Evolutionary conservation across 2,797 vertebrate genomes (phyloP), one percentile per base, ranked within the genome.

Genomic region (Vultur gryphus): DNA sequence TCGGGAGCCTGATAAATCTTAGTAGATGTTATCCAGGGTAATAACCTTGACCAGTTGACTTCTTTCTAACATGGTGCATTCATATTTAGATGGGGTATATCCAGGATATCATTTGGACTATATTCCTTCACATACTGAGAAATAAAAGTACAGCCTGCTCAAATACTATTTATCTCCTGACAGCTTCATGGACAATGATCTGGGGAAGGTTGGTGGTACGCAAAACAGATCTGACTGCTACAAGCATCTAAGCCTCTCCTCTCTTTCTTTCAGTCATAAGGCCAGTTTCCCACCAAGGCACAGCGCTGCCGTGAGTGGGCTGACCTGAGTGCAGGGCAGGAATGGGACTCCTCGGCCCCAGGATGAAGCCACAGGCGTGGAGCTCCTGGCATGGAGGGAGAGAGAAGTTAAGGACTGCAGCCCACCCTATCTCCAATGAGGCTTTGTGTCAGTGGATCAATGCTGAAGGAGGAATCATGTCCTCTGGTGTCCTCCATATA

Each of bases 271-370:
- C 28, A 77, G 39, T 24, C 2, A 11, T 31, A 84, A 67, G 33
- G 12, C 13, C 16, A 59, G 28, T 49, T 55, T 64, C 43, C 52
- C 19, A 57, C 10, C 17, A 37, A 31, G 35, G 51, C 0, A 1
- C 23, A 58, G 4, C 0, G 0, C 5, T 44, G 17, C 18, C 0
- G 0, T 57, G 8, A 80, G 49, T 13, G 19, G 25, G 11, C 28
- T 80, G 62, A 33, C 20, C 18, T 67, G 37, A 7, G 5, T 28
- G 7, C 11, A 61, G 51, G 41, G 25, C 23, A 65, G 31, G 7
- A 87, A 39, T 16, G 9, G 33, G 9, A 31, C 7, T 39, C 16
- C 17, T 61, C 52, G 39, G 35, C 7, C 29, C 21, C 37, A 29
- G 8, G 28, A 18, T 13, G 24, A 89, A 82, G 13, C 24, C 28